Evolutionary conservation across 2,888 invertebrate species (phyloP).

Genomic region (Gasteruption jaculator): DNA sequence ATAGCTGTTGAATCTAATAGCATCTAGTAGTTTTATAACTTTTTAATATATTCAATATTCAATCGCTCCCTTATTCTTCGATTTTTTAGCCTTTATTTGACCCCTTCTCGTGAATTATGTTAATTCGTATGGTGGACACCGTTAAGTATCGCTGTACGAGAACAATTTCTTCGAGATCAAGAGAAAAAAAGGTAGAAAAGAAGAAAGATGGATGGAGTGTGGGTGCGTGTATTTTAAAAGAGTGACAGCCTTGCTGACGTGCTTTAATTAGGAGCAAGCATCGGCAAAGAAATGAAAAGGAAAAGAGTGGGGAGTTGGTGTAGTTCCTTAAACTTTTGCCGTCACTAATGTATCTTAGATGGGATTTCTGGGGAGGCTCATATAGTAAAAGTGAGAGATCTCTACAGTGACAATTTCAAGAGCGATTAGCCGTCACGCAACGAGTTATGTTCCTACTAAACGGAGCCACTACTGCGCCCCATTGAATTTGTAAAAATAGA

Average conservation of each 20-base stretch:
- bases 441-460: constrained; percentile 48
- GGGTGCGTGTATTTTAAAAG: too few relatives aligned
- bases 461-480: constrained; percentile 41
- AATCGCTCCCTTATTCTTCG: too few relatives aligned
- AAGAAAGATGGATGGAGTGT: constrained; percentile 2
- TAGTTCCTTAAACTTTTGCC: constrained; percentile 28
- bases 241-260: constrained; percentile 37
- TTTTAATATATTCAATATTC: too few relatives aligned
- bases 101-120: too few relatives aligned
- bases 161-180: too few relatives aligned
- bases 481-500: constrained; percentile 47
- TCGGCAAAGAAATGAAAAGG: background rate
- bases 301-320: constrained; percentile 8
- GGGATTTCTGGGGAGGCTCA: constrained; percentile 26
- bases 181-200: too few relatives aligned
- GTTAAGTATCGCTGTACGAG: too few relatives aligned
- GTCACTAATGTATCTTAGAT: constrained; percentile 42
- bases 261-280: constrained; percentile 39
- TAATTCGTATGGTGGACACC: too few relatives aligned
- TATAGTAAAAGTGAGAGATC: constrained; percentile 37
- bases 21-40: too few relatives aligned
- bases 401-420: constrained; percentile 47
- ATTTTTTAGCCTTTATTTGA: too few relatives aligned
- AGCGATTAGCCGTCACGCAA: constrained; percentile 49
- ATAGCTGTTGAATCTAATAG: too few relatives aligned